Conservation (phyloP, 2,113 vertebrate genomes). For the Pungitius pungitius region DNA sequence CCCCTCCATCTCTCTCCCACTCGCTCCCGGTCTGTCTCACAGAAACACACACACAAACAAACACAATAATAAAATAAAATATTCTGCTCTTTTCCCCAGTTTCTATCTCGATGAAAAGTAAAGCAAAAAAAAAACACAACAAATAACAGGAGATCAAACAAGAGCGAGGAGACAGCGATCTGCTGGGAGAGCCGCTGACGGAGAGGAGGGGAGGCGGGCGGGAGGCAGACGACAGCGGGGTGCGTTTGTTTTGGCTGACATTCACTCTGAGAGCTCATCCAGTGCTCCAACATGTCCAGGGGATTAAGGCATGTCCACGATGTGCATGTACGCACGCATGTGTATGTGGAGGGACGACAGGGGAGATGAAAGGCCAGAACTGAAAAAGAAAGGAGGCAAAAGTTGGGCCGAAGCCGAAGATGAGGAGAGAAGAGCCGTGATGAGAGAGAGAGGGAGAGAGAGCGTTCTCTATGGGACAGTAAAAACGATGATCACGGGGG, state of each 20-base stretch:
- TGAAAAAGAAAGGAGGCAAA: slow-evolving; percentile 4
- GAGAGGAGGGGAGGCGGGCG: neutral
- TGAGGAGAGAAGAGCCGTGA: slow-evolving; percentile 2
- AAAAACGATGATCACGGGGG: slow-evolving; percentile 53
- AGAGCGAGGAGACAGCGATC: neutral
- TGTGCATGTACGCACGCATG: slow-evolving; percentile 8
- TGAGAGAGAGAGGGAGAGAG: slow-evolving; percentile 8
- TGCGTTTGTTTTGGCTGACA: slow-evolving; percentile 54
- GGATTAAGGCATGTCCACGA: slow-evolving; percentile 38
- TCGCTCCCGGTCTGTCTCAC: too few species aligned
- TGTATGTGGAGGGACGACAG: neutral
- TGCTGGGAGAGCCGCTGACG: slow-evolving; percentile 12
- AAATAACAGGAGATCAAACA: slow-evolving; percentile 17
- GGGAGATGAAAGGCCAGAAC: slow-evolving; percentile 19
- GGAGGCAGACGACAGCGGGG: too few species aligned
- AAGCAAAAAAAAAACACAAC: slow-evolving; percentile 20
- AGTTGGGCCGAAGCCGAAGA: slow-evolving; percentile 28
- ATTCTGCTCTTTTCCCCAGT: neutral
- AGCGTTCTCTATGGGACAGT: slow-evolving; percentile 2
- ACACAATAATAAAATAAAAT: too few species aligned
- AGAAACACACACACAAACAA: too few species aligned
- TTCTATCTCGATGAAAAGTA: slow-evolving; percentile 9
- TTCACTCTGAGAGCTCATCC: slow-evolving; percentile 55
- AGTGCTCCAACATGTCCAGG: slow-evolving; percentile 46
- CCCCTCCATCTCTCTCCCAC: slow-evolving; percentile 12